A percentile compares a stretch with the other conserved stretches of the same genome.
These are phyloP conservation scores for Thaumatotibia leucotreta DNA, from an alignment of 1,140 invertebrate genomes.

Conservation along the genomic window DNA sequence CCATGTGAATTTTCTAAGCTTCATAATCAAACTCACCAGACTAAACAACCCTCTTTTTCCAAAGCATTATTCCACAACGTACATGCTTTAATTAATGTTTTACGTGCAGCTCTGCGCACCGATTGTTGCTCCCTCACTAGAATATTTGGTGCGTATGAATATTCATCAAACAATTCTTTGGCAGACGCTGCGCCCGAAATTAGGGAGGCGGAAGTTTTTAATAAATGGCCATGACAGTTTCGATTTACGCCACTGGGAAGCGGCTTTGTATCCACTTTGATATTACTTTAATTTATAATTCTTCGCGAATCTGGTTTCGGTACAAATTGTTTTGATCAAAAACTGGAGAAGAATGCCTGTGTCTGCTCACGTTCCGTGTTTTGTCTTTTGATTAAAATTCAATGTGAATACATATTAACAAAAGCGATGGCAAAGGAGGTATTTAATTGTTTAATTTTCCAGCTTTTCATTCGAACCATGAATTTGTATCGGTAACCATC, in stretches of 20 bases:
- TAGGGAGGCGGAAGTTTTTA: slow-evolving; percentile 23
- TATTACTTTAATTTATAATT: slow-evolving; percentile 29
- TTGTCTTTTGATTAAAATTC: not conserved
- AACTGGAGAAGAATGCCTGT: not conserved
- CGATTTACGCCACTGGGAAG: slow-evolving; percentile 24
- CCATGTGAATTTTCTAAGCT: too few species aligned
- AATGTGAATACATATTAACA: not conserved
- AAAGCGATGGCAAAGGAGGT: too few species aligned
- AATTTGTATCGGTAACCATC: too few species aligned
- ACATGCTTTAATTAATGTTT: slow-evolving; percentile 2
- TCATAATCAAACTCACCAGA: not conserved
- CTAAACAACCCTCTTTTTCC: not conserved
- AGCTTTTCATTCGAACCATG: too few species aligned
- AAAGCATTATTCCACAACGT: not conserved
- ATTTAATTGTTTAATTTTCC: too few species aligned
- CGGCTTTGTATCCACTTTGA: not conserved
- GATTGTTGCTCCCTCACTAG: slow-evolving; percentile 13
- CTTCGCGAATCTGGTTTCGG: not conserved
- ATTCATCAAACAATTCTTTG: slow-evolving; percentile 30
- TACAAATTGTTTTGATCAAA: not conserved
- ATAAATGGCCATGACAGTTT: slow-evolving; percentile 29
- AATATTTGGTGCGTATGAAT: slow-evolving; percentile 22
- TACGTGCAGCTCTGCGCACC: not conserved
- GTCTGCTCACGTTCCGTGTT: not conserved
- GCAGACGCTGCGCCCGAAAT: slow-evolving; percentile 15